Evolutionary conservation across 2,888 invertebrate species (phyloP).

Genomic region (Tortricodes alternella): DNA sequence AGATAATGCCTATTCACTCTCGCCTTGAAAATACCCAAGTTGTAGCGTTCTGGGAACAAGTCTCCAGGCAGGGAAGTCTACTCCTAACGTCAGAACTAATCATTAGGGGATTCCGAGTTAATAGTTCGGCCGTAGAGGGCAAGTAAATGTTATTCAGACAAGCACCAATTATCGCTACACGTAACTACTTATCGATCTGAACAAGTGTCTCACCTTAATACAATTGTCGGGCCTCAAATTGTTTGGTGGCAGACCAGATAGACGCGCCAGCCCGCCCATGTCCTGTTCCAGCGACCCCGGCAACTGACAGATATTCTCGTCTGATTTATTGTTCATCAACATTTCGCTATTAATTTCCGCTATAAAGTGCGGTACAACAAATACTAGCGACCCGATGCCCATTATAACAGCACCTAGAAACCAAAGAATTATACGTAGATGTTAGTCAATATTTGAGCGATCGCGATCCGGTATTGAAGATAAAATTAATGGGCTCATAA

Average conservation of each 20-base stretch:
- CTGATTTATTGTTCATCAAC: constrained; percentile 85
- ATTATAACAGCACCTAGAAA: constrained; percentile 91
- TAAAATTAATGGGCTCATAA: constrained; percentile 19
- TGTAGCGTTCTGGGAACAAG: no score
- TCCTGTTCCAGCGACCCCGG: constrained; percentile 87
- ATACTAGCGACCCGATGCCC: constrained; percentile 96
- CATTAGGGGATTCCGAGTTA: no score
- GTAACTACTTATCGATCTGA: background rate
- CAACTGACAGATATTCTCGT: constrained; percentile 91
- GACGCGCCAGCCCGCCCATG: constrained; percentile 87
- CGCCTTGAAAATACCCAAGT: no score
- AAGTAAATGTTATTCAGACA: background rate
- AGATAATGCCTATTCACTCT: no score
- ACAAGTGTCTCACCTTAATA: constrained; percentile 80
- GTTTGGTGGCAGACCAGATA: constrained; percentile 89
- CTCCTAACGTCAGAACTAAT: no score
- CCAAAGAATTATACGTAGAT: background rate
- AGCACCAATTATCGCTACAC: no score
- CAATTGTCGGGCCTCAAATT: constrained; percentile 90
- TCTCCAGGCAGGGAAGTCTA: no score
- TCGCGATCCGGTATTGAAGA: background rate
- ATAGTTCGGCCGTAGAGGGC: background rate
- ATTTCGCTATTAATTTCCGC: constrained; percentile 90
- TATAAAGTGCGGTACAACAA: constrained; percentile 96
- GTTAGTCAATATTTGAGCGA: background rate